Evolutionary conservation across 2,113 vertebrate genomes (phyloP).

Genomic region (Pitta sordida): DNA sequence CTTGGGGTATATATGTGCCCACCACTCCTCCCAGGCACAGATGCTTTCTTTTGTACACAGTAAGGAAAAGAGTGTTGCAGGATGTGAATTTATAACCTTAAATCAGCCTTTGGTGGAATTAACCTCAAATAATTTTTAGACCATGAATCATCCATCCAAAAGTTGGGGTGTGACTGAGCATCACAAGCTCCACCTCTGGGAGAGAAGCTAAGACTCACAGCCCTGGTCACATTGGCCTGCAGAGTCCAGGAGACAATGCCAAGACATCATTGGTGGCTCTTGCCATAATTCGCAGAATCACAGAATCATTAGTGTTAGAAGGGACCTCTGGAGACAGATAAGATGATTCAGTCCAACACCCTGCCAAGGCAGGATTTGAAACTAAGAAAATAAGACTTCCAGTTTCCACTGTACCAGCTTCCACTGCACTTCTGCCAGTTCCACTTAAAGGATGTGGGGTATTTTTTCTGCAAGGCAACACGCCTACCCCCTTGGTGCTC

Average conservation of each 20-base stretch:
- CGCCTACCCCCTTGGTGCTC: not conserved
- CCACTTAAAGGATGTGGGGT: not conserved
- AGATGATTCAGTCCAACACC: not conserved
- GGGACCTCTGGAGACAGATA: too few relatives aligned
- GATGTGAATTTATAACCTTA: not conserved
- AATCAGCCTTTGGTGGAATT: not conserved
- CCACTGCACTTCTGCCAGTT: not conserved
- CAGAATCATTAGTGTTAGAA: rapidly evolving
- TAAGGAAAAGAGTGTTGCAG: not conserved
- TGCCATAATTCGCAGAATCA: not conserved
- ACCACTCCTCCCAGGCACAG: not conserved
- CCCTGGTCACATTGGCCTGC: not conserved
- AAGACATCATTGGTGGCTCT: not conserved
- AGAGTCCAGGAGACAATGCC: not conserved
- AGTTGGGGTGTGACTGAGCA: not conserved
- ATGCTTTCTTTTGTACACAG: not conserved
- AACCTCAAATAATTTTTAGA: not conserved
- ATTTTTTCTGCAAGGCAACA: not conserved
- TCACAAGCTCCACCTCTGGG: not conserved
- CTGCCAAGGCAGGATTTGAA: not conserved
- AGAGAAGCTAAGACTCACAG: not conserved
- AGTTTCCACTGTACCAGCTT: not conserved
- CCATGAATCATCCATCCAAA: not conserved
- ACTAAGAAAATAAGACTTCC: not conserved
- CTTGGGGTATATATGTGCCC: rapidly evolving